These are phyloP conservation scores for Chionoecetes opilio DNA, from an alignment of 1,140 invertebrate species.

Conservation along the genomic window DNA sequence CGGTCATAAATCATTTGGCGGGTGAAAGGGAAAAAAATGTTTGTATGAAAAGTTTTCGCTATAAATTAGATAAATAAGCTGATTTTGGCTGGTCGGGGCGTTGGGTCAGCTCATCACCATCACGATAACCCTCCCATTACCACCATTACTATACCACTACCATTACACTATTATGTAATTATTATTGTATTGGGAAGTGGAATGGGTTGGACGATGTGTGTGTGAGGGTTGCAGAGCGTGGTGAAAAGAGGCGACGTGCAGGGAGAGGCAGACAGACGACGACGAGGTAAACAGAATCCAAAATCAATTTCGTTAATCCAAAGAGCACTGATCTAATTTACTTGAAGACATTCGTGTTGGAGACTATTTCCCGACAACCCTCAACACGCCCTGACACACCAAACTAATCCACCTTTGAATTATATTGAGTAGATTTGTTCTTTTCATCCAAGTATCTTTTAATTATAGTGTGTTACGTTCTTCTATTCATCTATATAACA, in stretches of 20 bases:
- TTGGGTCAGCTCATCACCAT: not conserved
- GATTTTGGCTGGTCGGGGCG: not conserved
- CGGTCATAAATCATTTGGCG: not conserved
- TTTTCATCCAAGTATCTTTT: too few relatives aligned
- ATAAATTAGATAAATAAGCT: conserved; percentile 31
- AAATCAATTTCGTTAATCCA: not conserved
- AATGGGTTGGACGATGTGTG: not conserved
- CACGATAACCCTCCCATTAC: not conserved
- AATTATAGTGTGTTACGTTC: too few relatives aligned
- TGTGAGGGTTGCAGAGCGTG: not conserved
- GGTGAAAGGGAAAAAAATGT: conserved; percentile 9
- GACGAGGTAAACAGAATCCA: not conserved
- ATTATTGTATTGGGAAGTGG: not conserved
- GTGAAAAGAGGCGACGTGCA: not conserved
- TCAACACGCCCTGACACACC: too few relatives aligned
- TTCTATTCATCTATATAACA: too few relatives aligned
- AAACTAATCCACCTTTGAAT: too few relatives aligned
- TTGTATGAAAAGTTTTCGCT: not conserved
- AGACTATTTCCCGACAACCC: too few relatives aligned
- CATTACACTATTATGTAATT: not conserved
- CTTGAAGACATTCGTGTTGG: too few relatives aligned
- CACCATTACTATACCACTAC: not conserved
- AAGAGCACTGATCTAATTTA: too few relatives aligned
- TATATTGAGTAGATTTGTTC: too few relatives aligned
- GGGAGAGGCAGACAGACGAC: not conserved